These are phyloP conservation scores for Orthonyx spaldingii DNA, from an alignment of 2,113 vertebrate species.

Conservation along the genomic window DNA sequence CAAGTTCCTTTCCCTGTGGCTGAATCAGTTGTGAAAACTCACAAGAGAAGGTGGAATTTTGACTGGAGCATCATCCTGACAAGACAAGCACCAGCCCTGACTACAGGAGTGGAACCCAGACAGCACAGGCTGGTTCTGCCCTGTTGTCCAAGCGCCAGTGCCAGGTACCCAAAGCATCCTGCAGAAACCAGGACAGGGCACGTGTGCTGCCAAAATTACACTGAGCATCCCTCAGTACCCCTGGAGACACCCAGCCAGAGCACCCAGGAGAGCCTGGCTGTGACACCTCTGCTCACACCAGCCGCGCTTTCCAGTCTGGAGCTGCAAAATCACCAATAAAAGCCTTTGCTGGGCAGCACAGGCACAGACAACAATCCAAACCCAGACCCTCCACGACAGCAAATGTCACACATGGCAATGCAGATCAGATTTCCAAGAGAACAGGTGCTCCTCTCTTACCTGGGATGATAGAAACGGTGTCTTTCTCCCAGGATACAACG, in stretches of 20 bases:
- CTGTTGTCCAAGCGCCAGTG: not conserved
- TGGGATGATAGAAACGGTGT: constrained; percentile 96
- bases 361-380: not conserved
- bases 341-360: not conserved
- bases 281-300: not conserved
- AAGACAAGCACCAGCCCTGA: not conserved
- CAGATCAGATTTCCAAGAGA: not conserved
- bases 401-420: not conserved
- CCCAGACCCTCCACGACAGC: accelerated
- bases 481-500: constrained; percentile 98
- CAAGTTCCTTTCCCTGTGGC: accelerated
- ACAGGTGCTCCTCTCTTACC: constrained; percentile 73
- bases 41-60: not conserved
- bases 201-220: accelerated
- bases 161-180: not conserved
- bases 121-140: not conserved
- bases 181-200: not conserved
- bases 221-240: accelerated
- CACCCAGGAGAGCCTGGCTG: not conserved
- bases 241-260: accelerated
- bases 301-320: accelerated
- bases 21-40: not conserved
- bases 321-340: not conserved
- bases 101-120: accelerated
- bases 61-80: not conserved